Evolutionary conservation across 2,113 vertebrate species (phyloP), one percentile per base, ranked within the genome.

Genomic region (Cyphomyrus discorhynchus): DNA sequence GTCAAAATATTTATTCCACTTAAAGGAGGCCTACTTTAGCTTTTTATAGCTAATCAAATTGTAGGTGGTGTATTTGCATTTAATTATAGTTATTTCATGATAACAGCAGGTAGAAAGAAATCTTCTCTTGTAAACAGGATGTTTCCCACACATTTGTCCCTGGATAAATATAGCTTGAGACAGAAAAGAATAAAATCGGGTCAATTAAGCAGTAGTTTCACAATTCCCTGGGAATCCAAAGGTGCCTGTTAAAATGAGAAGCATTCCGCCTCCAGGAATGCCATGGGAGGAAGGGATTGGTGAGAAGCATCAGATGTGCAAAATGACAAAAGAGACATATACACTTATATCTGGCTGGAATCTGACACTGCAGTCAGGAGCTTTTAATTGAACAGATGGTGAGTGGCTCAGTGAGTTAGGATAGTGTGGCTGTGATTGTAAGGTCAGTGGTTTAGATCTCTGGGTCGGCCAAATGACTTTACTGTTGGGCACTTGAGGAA

Each of bases 131-230:
- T 87, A 35, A 87, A 87, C 49, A 53, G 85, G 49, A 35, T 87
- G 19, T 31, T 86, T 52, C 27, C 27, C 27, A 87, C 50, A 87
- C 85, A 53, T 87, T 31, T 52, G 24, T 52, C 84, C 47, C n/a
- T 31, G 15, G 84, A 86, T 86, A 53, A 49, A 52, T 50, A 52
- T 52, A 86, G 27, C 24, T 15, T 86, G n/a, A 52, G n/a, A 52
- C 84, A 19, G 27, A 86, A 86, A 53, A 31, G 19, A 47, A 47
- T 17, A 35, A 4, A 86, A 8, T 47, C 9, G 6, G 49, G 52
- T 87, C 85, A 56, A 53, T 87, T 87, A 87, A 53, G 85, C 27
- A 87, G 84, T 47, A 80, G 66, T 89, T 74, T 31, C n/a, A 77
- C n/a, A 35, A 31, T 53, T 83, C 50, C 70, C 49, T 35, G 49